Evolutionary conservation across 2,797 vertebrate species (phyloP), one percentile per base, ranked within the genome.

Genomic region (Sebastes elongatus): DNA sequence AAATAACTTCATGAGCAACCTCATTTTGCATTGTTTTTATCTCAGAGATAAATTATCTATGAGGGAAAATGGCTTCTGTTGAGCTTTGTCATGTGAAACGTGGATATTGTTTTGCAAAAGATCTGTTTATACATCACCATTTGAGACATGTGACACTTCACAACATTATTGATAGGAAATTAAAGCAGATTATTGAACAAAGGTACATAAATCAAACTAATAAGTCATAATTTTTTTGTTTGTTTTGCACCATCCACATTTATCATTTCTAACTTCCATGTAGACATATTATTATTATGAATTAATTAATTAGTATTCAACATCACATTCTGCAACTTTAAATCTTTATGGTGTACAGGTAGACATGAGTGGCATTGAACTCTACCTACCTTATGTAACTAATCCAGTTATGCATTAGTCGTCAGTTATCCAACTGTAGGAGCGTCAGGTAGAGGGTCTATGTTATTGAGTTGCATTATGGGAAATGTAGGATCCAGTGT

Each of bases 301-400:
- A 10, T 59, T 0, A 53, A 1, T 1, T 42, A 0, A 42, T 42
- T 27, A 55, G n/a, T 52, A 32, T 60, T 70, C 7, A 42, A 18
- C 4, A 22, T 60, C 5, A 42, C 38, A 30, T 25, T 9, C 10
- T 25, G 8, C 10, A 23, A 7, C 13, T 66, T 7, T 76, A 46
- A 59, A 55, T 73, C 7, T 49, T 63, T 22, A 59, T n/a, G 20
- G 2, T 49, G 56, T 4, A 25, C 9, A 63, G 27, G 11, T 53
- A 42, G 10, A 46, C 5, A 1, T 64, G 38, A 42, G 28, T 42
- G 4, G 69, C 20, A 52, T 3, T 27, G 28, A 38, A 65, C 23
- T 3, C 8, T 5, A 30, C 23, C 25, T 30, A 7, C 10, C 22
- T 76, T 75, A 57, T 59, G 28, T 61, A 76, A 90, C 69, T n/a